phyloP scores from a whole-genome alignment of 1,140 invertebrate genomes.

The Aphis gossypii region DNA sequence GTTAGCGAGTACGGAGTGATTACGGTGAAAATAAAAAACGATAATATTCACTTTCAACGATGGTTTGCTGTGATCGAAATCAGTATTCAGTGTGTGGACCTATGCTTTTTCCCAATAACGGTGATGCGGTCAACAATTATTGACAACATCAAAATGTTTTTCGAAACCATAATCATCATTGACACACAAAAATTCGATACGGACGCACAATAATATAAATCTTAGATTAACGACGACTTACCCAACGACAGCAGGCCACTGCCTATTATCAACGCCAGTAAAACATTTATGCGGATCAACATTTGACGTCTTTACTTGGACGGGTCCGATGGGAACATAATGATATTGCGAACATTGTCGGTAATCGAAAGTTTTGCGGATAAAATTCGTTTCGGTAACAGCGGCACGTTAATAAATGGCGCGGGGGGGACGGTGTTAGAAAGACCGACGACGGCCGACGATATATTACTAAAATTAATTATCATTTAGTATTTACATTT shows the following conservation, averaged over 20 bases:
- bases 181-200: not conserved
- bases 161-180: not conserved
- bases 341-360: not conserved
- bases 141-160: not conserved
- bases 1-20: too few relatives aligned
- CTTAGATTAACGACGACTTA: not conserved
- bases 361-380: not conserved
- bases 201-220: not conserved
- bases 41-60: not conserved
- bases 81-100: too few relatives aligned
- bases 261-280: slow-evolving; percentile 9
- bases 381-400: not conserved
- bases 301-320: not conserved
- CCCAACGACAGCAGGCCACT: not conserved
- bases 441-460: not conserved
- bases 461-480: not conserved
- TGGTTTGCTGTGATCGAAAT: not conserved
- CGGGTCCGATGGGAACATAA: not conserved
- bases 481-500: not conserved
- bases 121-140: not conserved
- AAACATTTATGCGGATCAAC: slow-evolving; percentile 31
- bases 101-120: not conserved
- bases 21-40: not conserved
- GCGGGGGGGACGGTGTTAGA: not conserved
- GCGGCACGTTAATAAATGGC: not conserved